A percentile compares a stretch with the other conserved stretches of the same genome.
Evolutionary conservation across 1,140 invertebrate species (phyloP).

Genomic region (Nixonia krombeini): DNA sequence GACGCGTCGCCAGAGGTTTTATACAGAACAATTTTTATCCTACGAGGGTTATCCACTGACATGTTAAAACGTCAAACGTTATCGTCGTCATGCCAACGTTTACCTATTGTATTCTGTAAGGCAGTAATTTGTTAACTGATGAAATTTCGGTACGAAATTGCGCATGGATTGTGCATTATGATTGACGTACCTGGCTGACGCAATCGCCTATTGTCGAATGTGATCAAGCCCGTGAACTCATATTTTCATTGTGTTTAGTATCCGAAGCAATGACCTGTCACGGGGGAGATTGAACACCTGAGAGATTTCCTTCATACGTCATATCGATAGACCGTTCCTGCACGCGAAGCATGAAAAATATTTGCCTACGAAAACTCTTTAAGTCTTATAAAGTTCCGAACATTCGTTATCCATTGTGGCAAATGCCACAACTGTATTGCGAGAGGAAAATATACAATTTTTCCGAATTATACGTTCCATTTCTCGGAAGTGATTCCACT

Average conservation of each 20-base stretch:
- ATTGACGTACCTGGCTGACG: no score
- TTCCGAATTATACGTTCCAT: conserved; percentile 3
- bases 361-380: conserved; percentile 24
- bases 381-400: background rate
- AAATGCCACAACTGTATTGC: background rate
- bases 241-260: conserved; percentile 9
- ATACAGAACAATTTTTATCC: no score
- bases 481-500: background rate
- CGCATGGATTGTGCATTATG: no score
- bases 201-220: no score
- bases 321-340: conserved; percentile 26
- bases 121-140: no score
- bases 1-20: no score
- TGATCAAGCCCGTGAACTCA: background rate
- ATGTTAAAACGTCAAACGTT: no score
- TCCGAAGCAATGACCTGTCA: conserved; percentile 34
- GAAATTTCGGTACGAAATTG: no score
- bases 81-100: no score
- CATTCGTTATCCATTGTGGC: background rate
- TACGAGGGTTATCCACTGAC: no score
- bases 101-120: no score
- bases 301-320: conserved; percentile 31
- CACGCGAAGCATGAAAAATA: conserved; percentile 20
- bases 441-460: background rate
- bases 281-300: conserved; percentile 29